These are phyloP conservation scores for Drosophila teissieri DNA, from an alignment of 1,140 invertebrate genomes.

Conservation along the genomic window DNA sequence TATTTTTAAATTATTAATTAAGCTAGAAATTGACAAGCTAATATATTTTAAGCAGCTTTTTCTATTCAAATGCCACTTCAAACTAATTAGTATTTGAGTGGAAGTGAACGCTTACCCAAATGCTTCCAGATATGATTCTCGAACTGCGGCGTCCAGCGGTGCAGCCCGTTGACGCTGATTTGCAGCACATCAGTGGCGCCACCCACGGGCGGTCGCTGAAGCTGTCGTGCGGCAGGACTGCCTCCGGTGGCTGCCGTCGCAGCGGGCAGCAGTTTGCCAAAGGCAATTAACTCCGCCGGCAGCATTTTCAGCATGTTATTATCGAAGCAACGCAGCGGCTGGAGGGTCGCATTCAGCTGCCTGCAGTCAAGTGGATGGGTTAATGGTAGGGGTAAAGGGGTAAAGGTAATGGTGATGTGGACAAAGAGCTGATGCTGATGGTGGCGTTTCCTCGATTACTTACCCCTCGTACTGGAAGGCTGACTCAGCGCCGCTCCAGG, in stretches of 20 bases:
- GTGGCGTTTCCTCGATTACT: constrained; percentile 31
- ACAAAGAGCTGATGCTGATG: neutral
- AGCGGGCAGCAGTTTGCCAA: constrained; percentile 81
- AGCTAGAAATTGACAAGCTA: too few species aligned
- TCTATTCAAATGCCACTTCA: too few species aligned
- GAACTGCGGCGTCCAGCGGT: constrained; percentile 81
- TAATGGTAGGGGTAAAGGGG: neutral
- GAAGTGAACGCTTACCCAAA: constrained; percentile 70
- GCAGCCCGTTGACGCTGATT: constrained; percentile 81
- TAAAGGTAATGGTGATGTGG: neutral
- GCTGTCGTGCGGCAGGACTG: constrained; percentile 29
- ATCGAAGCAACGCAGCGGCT: constrained; percentile 79
- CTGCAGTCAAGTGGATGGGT: constrained; percentile 26
- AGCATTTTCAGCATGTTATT: constrained; percentile 81
- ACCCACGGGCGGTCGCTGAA: constrained; percentile 46
- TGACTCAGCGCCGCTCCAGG: constrained; percentile 51
- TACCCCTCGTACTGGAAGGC: constrained; percentile 80
- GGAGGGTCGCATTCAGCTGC: constrained; percentile 80
- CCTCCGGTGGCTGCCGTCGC: constrained; percentile 25
- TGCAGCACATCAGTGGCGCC: constrained; percentile 65
- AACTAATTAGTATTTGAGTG: too few species aligned
- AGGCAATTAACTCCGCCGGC: constrained; percentile 84
- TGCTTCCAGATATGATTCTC: constrained; percentile 84
- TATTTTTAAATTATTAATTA: too few species aligned
- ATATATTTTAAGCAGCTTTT: too few species aligned